A percentile compares a stretch with the other conserved stretches of the same genome.
Evolutionary conservation across 2,113 vertebrate species (phyloP).

Genomic region (Spizaetus ornatus): DNA sequence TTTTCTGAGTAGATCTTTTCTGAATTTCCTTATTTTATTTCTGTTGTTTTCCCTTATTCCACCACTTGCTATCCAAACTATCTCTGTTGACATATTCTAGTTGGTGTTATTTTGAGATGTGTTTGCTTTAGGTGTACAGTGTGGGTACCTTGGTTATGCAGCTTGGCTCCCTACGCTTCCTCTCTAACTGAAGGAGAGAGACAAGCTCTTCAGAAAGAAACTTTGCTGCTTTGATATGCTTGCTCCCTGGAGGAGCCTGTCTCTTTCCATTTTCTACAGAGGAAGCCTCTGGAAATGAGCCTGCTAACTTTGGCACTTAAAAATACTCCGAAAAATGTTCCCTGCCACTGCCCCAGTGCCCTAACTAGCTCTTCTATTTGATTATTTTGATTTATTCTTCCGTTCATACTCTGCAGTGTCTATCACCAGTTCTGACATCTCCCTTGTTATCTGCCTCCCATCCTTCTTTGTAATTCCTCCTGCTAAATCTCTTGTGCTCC

Average conservation of each 20-base stretch:
- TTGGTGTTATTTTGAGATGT: not conserved
- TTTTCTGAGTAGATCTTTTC: not conserved
- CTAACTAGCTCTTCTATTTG: not conserved
- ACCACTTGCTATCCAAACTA: not conserved
- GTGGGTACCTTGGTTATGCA: not conserved
- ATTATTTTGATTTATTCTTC: conserved; percentile 10
- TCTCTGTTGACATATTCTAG: not conserved
- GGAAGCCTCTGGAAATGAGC: not conserved
- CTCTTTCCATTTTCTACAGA: not conserved
- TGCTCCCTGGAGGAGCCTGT: not conserved
- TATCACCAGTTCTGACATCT: not conserved
- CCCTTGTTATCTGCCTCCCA: not conserved
- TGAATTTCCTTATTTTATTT: not conserved
- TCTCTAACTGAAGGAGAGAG: not conserved
- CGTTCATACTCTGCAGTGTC: not conserved
- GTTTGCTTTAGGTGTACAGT: not conserved
- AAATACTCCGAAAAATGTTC: not conserved
- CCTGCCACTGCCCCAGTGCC: not conserved
- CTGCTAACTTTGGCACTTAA: not conserved
- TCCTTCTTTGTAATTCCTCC: not conserved
- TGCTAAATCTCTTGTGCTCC: not conserved
- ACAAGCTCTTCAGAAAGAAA: not conserved
- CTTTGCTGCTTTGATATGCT: not conserved
- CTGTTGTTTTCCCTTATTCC: not conserved
- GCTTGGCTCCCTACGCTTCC: not conserved